Conservation (phyloP, 1,140 invertebrate genomes). For the Pectinophora gossypiella region DNA sequence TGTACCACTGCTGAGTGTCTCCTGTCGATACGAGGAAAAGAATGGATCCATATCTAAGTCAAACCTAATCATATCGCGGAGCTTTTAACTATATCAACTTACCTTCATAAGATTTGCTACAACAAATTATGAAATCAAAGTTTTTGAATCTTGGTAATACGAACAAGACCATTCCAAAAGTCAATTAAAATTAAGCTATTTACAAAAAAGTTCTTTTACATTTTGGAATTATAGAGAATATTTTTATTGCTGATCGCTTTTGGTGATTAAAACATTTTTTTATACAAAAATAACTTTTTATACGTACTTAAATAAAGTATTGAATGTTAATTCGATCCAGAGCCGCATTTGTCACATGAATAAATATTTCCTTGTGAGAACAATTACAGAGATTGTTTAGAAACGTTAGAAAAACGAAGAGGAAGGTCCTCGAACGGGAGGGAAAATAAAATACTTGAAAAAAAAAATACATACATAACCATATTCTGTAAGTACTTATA, state of each 20-base stretch:
- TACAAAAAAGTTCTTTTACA: slow-evolving; percentile 27
- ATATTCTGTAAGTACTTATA: too few species aligned
- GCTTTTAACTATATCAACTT: slow-evolving; percentile 22
- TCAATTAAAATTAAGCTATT: slow-evolving; percentile 54
- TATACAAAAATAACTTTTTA: slow-evolving; percentile 16
- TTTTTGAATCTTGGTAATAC: slow-evolving; percentile 14
- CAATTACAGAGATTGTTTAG: too few species aligned
- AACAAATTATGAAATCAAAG: slow-evolving; percentile 5
- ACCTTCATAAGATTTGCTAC: slow-evolving; percentile 4
- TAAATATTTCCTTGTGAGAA: too few species aligned
- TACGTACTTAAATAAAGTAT: neutral
- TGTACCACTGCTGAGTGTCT: neutral
- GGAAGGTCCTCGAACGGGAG: too few species aligned
- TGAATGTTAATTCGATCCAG: neutral
- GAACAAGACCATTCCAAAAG: slow-evolving; percentile 52
- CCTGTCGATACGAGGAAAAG: neutral
- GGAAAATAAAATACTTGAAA: too few species aligned
- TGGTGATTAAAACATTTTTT: slow-evolving; percentile 9
- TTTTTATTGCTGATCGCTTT: slow-evolving; percentile 27
- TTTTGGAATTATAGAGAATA: slow-evolving; percentile 25
- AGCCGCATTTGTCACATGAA: neutral
- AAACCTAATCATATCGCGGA: slow-evolving; percentile 36
- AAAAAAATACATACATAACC: too few species aligned
- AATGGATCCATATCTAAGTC: slow-evolving; percentile 33
- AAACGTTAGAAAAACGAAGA: too few species aligned